These are phyloP conservation scores for Pogonus chalceus DNA, from an alignment of 1,140 invertebrate species.

Conservation along the genomic window DNA sequence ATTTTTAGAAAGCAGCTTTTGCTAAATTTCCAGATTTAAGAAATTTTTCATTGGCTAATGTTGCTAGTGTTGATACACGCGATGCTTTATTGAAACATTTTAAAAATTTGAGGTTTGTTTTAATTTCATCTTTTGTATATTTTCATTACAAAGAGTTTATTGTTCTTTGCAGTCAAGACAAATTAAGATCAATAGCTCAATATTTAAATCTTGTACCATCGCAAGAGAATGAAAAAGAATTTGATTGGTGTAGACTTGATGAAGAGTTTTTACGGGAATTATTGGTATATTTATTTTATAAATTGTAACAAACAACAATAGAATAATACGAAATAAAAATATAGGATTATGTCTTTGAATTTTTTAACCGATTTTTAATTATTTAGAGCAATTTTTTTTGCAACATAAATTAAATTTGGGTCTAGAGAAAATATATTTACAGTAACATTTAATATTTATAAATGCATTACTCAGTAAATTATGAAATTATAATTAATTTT, in stretches of 20 bases:
- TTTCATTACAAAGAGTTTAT: slow-evolving; percentile 12
- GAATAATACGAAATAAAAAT: no score
- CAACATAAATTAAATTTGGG: no score
- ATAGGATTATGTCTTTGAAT: no score
- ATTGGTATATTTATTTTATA: slow-evolving; percentile 49
- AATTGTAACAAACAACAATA: not conserved
- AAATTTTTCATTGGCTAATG: slow-evolving; percentile 85
- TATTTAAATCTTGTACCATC: slow-evolving; percentile 79
- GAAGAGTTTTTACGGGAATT: slow-evolving; percentile 76
- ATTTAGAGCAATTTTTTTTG: not conserved
- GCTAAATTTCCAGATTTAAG: slow-evolving; percentile 80
- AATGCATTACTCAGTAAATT: no score
- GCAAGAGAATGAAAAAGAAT: slow-evolving; percentile 52
- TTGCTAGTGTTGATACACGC: slow-evolving; percentile 86
- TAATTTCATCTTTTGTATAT: slow-evolving; percentile 2
- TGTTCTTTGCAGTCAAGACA: slow-evolving; percentile 53
- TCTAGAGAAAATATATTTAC: no score
- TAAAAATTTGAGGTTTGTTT: slow-evolving; percentile 55
- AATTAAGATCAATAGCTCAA: slow-evolving; percentile 73
- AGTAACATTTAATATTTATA: no score
- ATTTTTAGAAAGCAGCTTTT: slow-evolving; percentile 79
- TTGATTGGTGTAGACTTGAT: slow-evolving; percentile 64
- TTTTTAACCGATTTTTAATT: not conserved
- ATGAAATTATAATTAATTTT: no score
- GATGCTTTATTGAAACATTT: slow-evolving; percentile 82